Evolutionary conservation across 1,140 invertebrate species (phyloP), one percentile per base, ranked within the genome.

Genomic region (Chlorops oryzae): DNA sequence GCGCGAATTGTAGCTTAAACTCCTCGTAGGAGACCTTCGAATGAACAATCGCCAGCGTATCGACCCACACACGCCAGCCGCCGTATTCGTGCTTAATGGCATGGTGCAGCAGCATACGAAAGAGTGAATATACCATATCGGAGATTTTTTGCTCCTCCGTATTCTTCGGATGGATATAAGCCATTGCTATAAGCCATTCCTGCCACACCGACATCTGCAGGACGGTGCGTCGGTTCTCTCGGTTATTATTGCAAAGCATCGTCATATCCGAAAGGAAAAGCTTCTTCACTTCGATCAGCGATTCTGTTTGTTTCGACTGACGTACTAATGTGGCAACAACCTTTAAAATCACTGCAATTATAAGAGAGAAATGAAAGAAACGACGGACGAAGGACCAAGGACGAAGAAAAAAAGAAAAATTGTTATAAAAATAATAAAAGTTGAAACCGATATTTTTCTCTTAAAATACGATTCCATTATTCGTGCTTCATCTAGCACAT

Each of bases 151-250:
- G 90, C 71, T 98, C 92, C 66, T 97, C 92, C 1, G 86, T 83
- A 62, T 88, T 95, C 69, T 92, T 90, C 0, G 95, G 94, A 73
- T 97, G 95, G 47, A 99, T 96, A 70, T 98, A 97, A 21, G 95
- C 92, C 84, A 99, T 87, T 5, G 94, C 93, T 59, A 99, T 98
- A 2, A 99, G 78, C 96, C 96, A 99, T 70, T 99, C 96, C 76
- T 99, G 96, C 96, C 96, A 99, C 1, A 99, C 96, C 5, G 95
- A 98, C 96, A 99, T 99, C 76, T 99, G 96, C 12, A 99, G 78
- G 2, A 99, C 92, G 1, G 92, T 98, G 55, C 95, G 77, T 42
- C 96, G 76, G 75, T 99, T 99, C 72, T 99, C 96, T 17, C 93
- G 80, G 71, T 96, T 98, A 70, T 96, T 96, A 65, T 95, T 96